Evolutionary conservation across 53 echinoderm and acorn worm species (phyloP).

Genomic region (Hippasteria phrygiana): DNA sequence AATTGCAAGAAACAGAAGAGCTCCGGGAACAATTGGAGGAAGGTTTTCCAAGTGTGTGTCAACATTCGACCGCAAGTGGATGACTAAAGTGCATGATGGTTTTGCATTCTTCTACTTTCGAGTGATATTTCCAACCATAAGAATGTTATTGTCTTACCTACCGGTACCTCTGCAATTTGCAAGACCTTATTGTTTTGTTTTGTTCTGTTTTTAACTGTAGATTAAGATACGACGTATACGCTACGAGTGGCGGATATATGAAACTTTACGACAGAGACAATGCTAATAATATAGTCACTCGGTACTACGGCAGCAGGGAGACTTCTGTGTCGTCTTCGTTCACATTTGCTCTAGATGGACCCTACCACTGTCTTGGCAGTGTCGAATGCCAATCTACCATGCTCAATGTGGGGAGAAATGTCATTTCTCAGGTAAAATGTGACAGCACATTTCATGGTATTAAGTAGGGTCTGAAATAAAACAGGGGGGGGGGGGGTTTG

Average conservation of each 20-base stretch:
- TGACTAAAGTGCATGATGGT: no score
- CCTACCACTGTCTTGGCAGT: constrained; percentile 38
- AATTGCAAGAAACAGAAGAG: no score
- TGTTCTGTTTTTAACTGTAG: no score
- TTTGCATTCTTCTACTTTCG: no score
- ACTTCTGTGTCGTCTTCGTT: neutral
- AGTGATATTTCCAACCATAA: no score
- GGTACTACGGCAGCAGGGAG: constrained; percentile 25
- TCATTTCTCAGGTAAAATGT: constrained; percentile 22
- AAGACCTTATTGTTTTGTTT: no score
- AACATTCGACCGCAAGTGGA: no score
- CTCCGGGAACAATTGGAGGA: no score
- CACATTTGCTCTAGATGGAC: constrained; percentile 24
- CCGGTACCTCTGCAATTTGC: no score
- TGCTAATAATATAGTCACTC: neutral
- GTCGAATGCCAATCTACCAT: neutral
- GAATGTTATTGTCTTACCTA: no score
- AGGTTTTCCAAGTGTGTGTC: no score
- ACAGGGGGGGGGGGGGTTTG: neutral
- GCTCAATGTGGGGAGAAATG: constrained; percentile 12
- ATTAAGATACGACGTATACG: neutral
- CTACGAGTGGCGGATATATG: constrained; percentile 22
- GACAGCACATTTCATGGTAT: neutral
- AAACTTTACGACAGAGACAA: constrained; percentile 36
- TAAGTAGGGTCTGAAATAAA: neutral